Evolutionary conservation across 1,140 invertebrate genomes (phyloP).

Genomic region (Ips nitidus): DNA sequence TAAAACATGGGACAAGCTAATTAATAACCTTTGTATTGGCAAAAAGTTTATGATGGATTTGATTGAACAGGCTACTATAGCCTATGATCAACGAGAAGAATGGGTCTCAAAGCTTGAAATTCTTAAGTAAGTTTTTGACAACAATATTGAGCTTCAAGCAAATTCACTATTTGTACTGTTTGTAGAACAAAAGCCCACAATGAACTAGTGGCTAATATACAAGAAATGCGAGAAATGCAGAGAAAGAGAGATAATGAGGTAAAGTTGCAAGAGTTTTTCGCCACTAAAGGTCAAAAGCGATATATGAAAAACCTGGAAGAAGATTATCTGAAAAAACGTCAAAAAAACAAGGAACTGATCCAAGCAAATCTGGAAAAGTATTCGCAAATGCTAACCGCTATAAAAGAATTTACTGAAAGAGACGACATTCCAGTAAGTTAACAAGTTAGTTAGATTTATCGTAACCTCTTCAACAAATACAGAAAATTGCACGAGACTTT

Average conservation of each 20-base stretch:
- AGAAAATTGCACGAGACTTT: slow-evolving; percentile 69
- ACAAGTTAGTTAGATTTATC: background rate
- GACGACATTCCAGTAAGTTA: slow-evolving; percentile 20
- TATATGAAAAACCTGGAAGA: slow-evolving; percentile 73
- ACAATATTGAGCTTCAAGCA: background rate
- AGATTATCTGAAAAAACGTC: slow-evolving; percentile 65
- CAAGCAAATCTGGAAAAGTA: slow-evolving; percentile 69
- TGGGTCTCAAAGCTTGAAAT: slow-evolving; percentile 78
- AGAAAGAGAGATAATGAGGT: slow-evolving; percentile 80
- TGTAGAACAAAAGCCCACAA: slow-evolving; percentile 61
- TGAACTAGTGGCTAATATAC: slow-evolving; percentile 48
- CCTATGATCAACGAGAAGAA: slow-evolving; percentile 86
- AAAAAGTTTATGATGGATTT: slow-evolving; percentile 78
- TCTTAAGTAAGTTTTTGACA: slow-evolving; percentile 55
- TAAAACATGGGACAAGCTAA: slow-evolving; percentile 63
- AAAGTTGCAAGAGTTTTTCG: slow-evolving; percentile 81
- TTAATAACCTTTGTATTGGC: slow-evolving; percentile 70
- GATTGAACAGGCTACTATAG: slow-evolving; percentile 82
- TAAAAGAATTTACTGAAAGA: slow-evolving; percentile 55
- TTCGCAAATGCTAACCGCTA: slow-evolving; percentile 70
- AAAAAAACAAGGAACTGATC: slow-evolving; percentile 65
- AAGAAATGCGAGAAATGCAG: slow-evolving; percentile 83
- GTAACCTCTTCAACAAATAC: background rate
- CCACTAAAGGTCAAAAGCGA: slow-evolving; percentile 78
- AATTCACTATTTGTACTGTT: background rate